Conservation (phyloP, 23 tunicate species). For the Phallusia fumigata region DNA sequence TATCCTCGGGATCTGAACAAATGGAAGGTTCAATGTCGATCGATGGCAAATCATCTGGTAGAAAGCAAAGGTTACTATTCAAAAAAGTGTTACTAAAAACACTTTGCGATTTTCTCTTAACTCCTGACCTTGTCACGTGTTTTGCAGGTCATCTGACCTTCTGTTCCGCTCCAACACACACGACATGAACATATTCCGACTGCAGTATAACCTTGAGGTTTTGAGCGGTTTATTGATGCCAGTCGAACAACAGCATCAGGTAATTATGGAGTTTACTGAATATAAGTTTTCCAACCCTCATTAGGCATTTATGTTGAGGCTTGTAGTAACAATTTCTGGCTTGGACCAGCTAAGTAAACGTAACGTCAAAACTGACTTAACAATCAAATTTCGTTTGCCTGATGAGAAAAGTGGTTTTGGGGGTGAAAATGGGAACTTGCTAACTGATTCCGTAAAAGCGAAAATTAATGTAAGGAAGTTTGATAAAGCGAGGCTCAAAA, state of each 20-base stretch:
- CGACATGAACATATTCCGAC: slow-evolving; percentile 79
- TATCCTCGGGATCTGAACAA: slow-evolving; percentile 27
- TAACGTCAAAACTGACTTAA: neutral
- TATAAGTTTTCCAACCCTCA: no score
- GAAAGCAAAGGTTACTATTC: slow-evolving; percentile 8
- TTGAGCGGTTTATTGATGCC: slow-evolving; percentile 76
- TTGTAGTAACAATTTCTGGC: no score
- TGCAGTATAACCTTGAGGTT: slow-evolving; percentile 82
- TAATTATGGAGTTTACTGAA: no score
- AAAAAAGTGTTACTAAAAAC: no score
- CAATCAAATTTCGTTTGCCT: no score
- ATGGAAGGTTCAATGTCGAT: slow-evolving; percentile 18
- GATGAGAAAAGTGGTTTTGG: no score
- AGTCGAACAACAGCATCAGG: slow-evolving; percentile 62
- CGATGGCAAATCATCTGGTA: neutral
- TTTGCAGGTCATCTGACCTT: slow-evolving; percentile 34
- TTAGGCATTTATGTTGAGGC: no score
- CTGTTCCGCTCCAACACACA: slow-evolving; percentile 57
- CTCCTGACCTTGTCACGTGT: neutral
- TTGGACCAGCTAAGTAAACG: neutral
- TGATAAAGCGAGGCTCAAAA: no score
- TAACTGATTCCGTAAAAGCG: no score
- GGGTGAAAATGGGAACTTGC: no score
- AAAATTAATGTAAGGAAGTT: no score
- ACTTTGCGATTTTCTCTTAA: no score